Evolutionary conservation across 2,888 invertebrate genomes (phyloP).

Genomic region (Siphonodentalium dalli): DNA sequence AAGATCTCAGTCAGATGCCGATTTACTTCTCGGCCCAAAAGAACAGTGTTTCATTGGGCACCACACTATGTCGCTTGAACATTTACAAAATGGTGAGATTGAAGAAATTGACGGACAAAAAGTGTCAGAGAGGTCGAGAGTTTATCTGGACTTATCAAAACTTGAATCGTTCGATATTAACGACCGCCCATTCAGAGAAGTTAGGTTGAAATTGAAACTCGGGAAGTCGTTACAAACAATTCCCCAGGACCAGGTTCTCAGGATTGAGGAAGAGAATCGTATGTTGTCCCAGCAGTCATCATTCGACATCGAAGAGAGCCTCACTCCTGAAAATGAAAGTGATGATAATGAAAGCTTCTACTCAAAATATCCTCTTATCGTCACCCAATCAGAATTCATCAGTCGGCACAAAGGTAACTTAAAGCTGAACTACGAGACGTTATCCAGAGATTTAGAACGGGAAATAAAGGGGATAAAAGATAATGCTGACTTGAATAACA

Average conservation of each 20-base stretch:
- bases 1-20: slow-evolving; percentile 59
- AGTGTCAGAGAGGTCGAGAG: slow-evolving; percentile 61
- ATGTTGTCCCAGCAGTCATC: slow-evolving; percentile 22
- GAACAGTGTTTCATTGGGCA: slow-evolving; percentile 4
- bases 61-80: background rate
- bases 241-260: slow-evolving; percentile 58
- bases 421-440: slow-evolving; percentile 46
- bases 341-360: slow-evolving; percentile 35
- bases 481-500: slow-evolving; percentile 37
- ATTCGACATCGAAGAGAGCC: slow-evolving; percentile 17
- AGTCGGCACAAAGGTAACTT: slow-evolving; percentile 40
- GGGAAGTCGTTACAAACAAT: slow-evolving; percentile 57
- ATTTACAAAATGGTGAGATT: slow-evolving; percentile 5
- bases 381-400: slow-evolving; percentile 19
- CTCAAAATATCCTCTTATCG: slow-evolving; percentile 30
- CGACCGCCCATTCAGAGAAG: slow-evolving; percentile 16
- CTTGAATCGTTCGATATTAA: slow-evolving; percentile 39
- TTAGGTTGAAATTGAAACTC: slow-evolving; percentile 23
- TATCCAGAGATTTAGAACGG: slow-evolving; percentile 39
- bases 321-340: slow-evolving; percentile 24
- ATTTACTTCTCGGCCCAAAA: slow-evolving; percentile 30
- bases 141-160: slow-evolving; percentile 63
- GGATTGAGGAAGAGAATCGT: slow-evolving; percentile 35
- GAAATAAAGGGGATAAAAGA: slow-evolving; percentile 43
- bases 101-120: slow-evolving; percentile 27